Conservation (phyloP, 2,797 vertebrate genomes). For the Parotocinclus haroldoi region DNA sequence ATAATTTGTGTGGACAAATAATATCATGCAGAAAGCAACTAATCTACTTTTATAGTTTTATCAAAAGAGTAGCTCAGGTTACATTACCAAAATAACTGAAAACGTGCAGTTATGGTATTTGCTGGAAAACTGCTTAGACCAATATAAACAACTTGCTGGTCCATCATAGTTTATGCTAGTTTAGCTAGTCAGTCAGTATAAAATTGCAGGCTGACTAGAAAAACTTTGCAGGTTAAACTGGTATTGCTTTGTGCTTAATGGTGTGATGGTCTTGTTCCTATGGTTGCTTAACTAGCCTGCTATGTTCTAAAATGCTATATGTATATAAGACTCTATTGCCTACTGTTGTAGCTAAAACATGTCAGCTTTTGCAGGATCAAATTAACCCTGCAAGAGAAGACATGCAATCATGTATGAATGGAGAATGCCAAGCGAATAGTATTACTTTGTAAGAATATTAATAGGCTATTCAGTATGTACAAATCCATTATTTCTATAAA, state of each 20-base stretch:
- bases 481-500: constrained; percentile 7
- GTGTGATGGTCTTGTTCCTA: no score
- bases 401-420: constrained; percentile 40
- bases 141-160: background rate
- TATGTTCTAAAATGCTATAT: no score
- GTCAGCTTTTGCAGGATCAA: no score
- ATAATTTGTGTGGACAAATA: constrained; percentile 28
- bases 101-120: background rate
- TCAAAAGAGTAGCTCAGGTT: background rate
- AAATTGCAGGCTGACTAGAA: no score
- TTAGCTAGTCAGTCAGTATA: no score
- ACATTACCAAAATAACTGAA: background rate
- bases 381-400: background rate
- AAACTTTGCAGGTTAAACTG: no score
- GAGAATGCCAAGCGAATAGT: constrained; percentile 35
- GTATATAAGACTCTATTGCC: no score
- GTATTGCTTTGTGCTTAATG: no score
- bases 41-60: constrained; percentile 5
- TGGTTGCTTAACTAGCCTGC: no score
- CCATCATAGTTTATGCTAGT: background rate
- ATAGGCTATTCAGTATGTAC: constrained; percentile 11
- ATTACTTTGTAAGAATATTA: constrained; percentile 27
- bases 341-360: no score
- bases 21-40: constrained; percentile 16
- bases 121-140: background rate